These are phyloP conservation scores for Urechis unicinctus DNA, from an alignment of 2,888 invertebrate species.

Conservation along the genomic window DNA sequence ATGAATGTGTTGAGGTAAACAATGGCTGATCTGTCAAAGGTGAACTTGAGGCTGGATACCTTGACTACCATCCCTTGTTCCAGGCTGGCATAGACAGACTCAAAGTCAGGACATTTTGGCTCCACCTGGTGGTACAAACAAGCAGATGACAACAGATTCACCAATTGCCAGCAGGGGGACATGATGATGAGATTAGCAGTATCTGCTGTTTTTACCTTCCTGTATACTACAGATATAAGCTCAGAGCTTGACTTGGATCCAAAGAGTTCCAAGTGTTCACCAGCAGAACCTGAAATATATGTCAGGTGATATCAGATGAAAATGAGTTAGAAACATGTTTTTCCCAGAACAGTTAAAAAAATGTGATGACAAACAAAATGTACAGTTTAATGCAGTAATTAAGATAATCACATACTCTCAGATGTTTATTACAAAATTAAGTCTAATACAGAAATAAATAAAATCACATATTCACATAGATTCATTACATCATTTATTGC, in stretches of 20 bases:
- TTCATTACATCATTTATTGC: neutral
- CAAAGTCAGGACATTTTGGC: conserved; percentile 76
- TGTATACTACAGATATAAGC: conserved; percentile 66
- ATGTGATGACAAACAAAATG: too few species aligned
- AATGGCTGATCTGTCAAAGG: conserved; percentile 68
- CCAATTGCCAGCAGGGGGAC: neutral
- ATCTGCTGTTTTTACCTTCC: conserved; percentile 59
- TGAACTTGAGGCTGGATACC: conserved; percentile 60
- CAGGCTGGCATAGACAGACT: conserved; percentile 71
- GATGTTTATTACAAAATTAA: too few species aligned
- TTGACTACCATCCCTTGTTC: conserved; percentile 72
- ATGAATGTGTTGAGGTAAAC: conserved; percentile 66
- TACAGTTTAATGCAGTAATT: too few species aligned
- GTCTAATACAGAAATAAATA: too few species aligned
- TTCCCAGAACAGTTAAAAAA: too few species aligned
- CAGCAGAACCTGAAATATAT: conserved; percentile 59
- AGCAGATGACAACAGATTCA: neutral
- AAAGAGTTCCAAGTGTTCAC: conserved; percentile 70
- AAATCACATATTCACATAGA: too few species aligned
- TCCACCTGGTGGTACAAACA: conserved; percentile 54
- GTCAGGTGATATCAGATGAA: too few species aligned
- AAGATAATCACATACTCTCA: too few species aligned
- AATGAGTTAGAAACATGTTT: too few species aligned
- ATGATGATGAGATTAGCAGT: too few species aligned
- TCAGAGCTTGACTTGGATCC: conserved; percentile 59